Evolutionary conservation across 2,113 vertebrate species (phyloP).

Genomic region (Megaceryle torquata): DNA sequence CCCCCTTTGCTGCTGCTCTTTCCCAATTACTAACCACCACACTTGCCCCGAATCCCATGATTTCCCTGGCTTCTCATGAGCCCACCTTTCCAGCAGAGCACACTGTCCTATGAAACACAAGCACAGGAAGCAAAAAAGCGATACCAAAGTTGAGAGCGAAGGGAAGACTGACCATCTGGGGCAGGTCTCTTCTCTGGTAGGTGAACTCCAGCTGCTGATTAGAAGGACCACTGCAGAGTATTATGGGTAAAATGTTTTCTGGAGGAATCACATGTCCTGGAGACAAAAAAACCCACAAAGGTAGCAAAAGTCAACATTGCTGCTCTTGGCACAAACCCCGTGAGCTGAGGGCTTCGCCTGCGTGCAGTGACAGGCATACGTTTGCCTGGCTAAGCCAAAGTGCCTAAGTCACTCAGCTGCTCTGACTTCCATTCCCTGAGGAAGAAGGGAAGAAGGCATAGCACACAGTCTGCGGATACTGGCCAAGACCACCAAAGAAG

Average conservation of each 20-base stretch:
- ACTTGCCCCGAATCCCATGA: background rate
- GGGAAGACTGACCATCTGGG: slow-evolving; percentile 78
- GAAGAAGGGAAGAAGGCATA: background rate
- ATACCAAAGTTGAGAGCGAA: background rate
- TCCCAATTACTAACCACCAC: background rate
- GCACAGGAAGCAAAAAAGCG: background rate
- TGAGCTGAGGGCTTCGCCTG: background rate
- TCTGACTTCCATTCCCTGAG: background rate
- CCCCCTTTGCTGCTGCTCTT: background rate
- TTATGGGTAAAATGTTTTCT: slow-evolving; percentile 88
- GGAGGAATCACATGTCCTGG: slow-evolving; percentile 94
- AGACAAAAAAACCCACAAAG: background rate
- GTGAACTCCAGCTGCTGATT: slow-evolving; percentile 92
- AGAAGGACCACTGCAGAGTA: slow-evolving; percentile 89
- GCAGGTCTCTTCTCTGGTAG: slow-evolving; percentile 86
- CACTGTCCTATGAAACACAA: background rate
- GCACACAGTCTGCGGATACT: background rate
- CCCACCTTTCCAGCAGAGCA: background rate
- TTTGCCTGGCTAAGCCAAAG: background rate
- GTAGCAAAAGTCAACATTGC: background rate
- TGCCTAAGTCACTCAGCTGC: background rate
- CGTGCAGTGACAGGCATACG: rapidly evolving
- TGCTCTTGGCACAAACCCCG: background rate
- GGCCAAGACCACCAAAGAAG: background rate
- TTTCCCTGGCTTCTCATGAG: background rate